A percentile compares a stretch with the other conserved stretches of the same genome.
phyloP scores from a whole-genome alignment of 2,888 invertebrate species.

The Brachynemurus nebulosus region DNA sequence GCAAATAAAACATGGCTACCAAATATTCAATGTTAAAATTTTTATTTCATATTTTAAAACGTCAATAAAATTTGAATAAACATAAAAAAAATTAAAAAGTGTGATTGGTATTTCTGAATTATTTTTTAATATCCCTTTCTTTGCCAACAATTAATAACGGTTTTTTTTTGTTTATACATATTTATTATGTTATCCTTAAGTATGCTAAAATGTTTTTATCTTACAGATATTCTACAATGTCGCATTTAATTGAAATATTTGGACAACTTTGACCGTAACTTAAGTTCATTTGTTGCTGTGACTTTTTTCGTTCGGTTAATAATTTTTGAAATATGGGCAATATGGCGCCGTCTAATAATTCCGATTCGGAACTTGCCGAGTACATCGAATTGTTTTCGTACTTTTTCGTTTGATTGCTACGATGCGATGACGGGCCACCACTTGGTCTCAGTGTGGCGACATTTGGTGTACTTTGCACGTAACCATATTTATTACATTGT shows the following conservation, averaged over 20 bases:
- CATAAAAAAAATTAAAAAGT: too few species aligned
- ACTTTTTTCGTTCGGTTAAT: constrained; percentile 65
- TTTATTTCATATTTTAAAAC: too few species aligned
- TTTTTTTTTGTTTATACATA: too few species aligned
- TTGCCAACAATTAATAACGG: background rate
- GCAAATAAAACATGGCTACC: constrained; percentile 7
- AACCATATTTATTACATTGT: constrained; percentile 32
- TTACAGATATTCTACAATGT: constrained; percentile 88
- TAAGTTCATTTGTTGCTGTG: constrained; percentile 49
- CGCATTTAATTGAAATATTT: constrained; percentile 89
- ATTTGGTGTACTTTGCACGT: constrained; percentile 47
- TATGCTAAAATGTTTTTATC: too few species aligned
- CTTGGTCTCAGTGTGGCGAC: constrained; percentile 33
- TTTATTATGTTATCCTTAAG: too few species aligned
- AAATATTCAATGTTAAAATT: background rate
- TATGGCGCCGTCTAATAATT: constrained; percentile 68
- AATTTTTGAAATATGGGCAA: constrained; percentile 84
- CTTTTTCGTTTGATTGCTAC: constrained; percentile 27
- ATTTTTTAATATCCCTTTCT: too few species aligned
- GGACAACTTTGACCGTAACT: constrained; percentile 78
- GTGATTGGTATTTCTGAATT: too few species aligned
- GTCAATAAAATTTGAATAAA: too few species aligned
- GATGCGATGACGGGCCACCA: constrained; percentile 14
- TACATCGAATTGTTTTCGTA: constrained; percentile 42
- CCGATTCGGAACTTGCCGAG: constrained; percentile 71